Evolutionary conservation across 1,140 invertebrate species (phyloP).

Genomic region (Riptortus pedestris): DNA sequence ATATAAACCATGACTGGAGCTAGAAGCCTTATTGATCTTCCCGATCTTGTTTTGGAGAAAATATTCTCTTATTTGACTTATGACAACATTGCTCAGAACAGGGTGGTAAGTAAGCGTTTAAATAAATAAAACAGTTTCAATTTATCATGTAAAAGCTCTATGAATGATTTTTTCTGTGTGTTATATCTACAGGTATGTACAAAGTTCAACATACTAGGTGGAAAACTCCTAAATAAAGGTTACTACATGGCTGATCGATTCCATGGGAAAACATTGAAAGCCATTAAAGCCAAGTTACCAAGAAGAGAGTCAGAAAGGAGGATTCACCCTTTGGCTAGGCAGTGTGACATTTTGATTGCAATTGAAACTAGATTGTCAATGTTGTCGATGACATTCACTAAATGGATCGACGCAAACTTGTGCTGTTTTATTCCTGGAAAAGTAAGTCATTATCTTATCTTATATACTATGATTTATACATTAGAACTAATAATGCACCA

Average conservation of each 20-base stretch:
- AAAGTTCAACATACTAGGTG: constrained; percentile 62
- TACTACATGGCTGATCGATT: constrained; percentile 68
- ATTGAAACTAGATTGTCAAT: constrained; percentile 84
- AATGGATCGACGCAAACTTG: constrained; percentile 67
- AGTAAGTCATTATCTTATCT: constrained; percentile 40
- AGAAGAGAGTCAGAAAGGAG: constrained; percentile 77
- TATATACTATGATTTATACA: not conserved
- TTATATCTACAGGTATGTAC: constrained; percentile 78
- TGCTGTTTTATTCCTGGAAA: constrained; percentile 92
- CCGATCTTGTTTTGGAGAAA: constrained; percentile 65
- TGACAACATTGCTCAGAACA: constrained; percentile 68
- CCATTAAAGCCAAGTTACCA: constrained; percentile 71
- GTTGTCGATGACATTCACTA: constrained; percentile 83
- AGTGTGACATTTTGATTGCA: constrained; percentile 79
- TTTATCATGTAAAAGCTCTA: no score
- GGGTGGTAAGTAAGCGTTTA: constrained; percentile 52
- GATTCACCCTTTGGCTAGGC: constrained; percentile 68
- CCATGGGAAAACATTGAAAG: constrained; percentile 60
- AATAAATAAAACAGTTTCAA: not conserved
- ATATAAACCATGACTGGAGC: no score
- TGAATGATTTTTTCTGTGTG: no score
- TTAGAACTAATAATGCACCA: constrained; percentile 1
- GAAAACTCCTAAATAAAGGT: constrained; percentile 65
- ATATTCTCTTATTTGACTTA: constrained; percentile 66
- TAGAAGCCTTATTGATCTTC: constrained; percentile 52